Conservation (phyloP, 2,113 vertebrate species). For the Eretmochelys imbricata region DNA sequence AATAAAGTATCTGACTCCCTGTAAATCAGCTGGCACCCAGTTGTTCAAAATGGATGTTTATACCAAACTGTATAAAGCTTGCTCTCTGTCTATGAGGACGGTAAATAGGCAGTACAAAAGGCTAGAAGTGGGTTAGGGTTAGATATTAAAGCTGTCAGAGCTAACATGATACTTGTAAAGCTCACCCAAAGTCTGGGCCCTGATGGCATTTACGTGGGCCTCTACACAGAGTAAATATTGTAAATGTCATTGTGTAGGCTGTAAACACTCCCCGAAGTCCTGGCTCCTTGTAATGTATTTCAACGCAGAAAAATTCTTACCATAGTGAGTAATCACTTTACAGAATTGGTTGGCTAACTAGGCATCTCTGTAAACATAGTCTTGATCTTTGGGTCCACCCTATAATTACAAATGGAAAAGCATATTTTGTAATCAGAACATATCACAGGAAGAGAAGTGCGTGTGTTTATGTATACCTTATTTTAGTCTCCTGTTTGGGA, state of each 20-base stretch:
- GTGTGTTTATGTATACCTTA: background rate
- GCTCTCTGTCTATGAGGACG: background rate
- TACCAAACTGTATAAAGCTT: background rate
- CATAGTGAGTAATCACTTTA: background rate
- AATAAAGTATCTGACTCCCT: background rate
- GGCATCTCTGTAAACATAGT: background rate
- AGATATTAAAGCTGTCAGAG: background rate
- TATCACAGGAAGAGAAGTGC: accelerated
- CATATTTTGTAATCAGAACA: background rate
- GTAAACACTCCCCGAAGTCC: constrained; percentile 7
- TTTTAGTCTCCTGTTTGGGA: background rate
- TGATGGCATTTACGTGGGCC: background rate
- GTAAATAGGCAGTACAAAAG: background rate
- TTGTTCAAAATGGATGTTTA: constrained; percentile 46
- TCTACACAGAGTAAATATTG: background rate
- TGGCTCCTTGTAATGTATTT: background rate
- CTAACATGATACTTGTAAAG: background rate
- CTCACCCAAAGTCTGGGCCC: background rate
- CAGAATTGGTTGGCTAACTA: background rate
- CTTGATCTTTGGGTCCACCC: background rate
- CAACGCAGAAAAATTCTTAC: background rate
- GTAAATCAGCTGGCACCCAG: constrained; percentile 54
- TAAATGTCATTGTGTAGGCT: background rate
- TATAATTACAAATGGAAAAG: background rate
- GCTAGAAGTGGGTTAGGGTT: background rate